Percentiles rank a stretch among this genome's conserved stretches.
Conservation (phyloP, 2,888 invertebrate species). For the Gasteruption jaculator region DNA sequence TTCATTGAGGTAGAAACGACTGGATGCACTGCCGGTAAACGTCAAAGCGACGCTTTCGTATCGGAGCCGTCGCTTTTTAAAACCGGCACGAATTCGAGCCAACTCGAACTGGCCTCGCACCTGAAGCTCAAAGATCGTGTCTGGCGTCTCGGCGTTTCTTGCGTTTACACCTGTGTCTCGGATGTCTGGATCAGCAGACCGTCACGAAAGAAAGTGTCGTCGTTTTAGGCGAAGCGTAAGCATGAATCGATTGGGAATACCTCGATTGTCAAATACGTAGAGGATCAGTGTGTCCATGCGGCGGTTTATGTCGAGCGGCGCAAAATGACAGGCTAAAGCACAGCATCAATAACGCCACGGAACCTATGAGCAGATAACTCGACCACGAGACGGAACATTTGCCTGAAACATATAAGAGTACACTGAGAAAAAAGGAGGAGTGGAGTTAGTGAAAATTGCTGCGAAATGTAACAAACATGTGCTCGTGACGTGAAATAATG, state of each 20-base stretch:
- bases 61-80: no score
- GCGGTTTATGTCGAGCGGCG: slow-evolving; percentile 57
- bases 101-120: no score
- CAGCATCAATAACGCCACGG: slow-evolving; percentile 54
- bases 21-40: no score
- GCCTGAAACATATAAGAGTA: slow-evolving; percentile 46
- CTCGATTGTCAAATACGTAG: slow-evolving; percentile 47
- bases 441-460: neutral
- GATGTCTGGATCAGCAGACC: slow-evolving; percentile 39
- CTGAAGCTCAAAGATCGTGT: no score
- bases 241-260: slow-evolving; percentile 43
- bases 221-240: slow-evolving; percentile 40
- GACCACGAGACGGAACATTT: slow-evolving; percentile 60
- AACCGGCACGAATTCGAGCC: no score
- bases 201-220: slow-evolving; percentile 43
- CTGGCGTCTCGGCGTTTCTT: slow-evolving; percentile 2
- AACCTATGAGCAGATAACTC: slow-evolving; percentile 55
- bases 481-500: no score
- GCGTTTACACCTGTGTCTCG: no score
- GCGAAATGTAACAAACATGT: neutral
- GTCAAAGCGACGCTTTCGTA: no score
- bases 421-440: neutral
- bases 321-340: slow-evolving; percentile 59
- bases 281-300: slow-evolving; percentile 37
- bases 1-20: no score